phyloP scores from a whole-genome alignment of 2,888 invertebrate species.

The Mythimna vitellina region DNA sequence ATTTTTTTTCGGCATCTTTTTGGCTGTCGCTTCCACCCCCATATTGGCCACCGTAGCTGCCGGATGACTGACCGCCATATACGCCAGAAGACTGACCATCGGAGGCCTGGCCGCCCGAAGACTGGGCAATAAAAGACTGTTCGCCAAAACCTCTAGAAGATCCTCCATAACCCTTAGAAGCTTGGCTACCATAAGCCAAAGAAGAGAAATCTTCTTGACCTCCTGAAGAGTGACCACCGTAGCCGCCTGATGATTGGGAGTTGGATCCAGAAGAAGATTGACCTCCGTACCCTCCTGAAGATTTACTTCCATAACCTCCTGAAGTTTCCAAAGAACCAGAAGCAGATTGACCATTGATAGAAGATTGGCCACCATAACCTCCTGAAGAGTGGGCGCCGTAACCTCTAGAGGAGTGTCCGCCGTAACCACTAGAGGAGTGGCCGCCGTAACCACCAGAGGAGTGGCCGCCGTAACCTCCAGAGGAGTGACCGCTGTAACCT shows the following conservation, averaged over 20 bases:
- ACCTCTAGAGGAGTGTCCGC: slow-evolving; percentile 4
- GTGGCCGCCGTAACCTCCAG: slow-evolving; percentile 17
- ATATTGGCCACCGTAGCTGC: slow-evolving; percentile 4
- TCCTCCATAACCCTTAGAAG: slow-evolving; percentile 1
- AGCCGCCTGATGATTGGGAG: slow-evolving; percentile 14
- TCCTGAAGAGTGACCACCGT: slow-evolving; percentile 22
- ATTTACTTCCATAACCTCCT: neutral
- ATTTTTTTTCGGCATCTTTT: slow-evolving; percentile 36
- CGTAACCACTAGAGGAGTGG: neutral
- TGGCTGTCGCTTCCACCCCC: slow-evolving; percentile 24
- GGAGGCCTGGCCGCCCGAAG: slow-evolving; percentile 9
- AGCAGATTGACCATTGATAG: neutral
- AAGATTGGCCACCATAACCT: slow-evolving; percentile 9
- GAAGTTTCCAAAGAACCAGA: slow-evolving; percentile 1
- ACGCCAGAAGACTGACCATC: slow-evolving; percentile 1
- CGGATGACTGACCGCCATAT: slow-evolving; percentile 13
- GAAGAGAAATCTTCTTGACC: slow-evolving; percentile 19
- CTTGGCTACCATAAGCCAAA: slow-evolving; percentile 20
- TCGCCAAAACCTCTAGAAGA: slow-evolving; percentile 8
- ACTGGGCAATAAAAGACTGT: neutral
- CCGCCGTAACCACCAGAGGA: slow-evolving; percentile 13
- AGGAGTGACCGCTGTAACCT: slow-evolving; percentile 17
- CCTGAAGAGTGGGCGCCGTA: slow-evolving; percentile 22
- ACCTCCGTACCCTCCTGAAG: neutral
- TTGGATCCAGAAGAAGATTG: neutral